Evolutionary conservation across 2,888 invertebrate genomes (phyloP).

Genomic region (Leucophenga montana): DNA sequence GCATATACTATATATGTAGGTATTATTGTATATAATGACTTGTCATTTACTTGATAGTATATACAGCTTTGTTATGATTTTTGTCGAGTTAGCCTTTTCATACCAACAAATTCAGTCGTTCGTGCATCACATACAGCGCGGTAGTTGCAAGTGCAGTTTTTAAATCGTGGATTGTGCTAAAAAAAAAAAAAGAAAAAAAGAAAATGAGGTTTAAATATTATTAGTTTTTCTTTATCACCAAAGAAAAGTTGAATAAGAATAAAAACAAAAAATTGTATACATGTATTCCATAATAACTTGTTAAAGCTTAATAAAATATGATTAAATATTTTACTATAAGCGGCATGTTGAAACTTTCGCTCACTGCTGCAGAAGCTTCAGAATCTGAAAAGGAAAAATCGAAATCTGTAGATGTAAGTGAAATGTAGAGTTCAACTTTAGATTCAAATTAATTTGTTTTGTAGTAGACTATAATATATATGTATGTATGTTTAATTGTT

Average conservation of each 20-base stretch:
- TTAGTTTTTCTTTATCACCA: too few species aligned
- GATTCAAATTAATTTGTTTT: too few species aligned
- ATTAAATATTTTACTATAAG: slow-evolving; percentile 21
- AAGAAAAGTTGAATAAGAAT: too few species aligned
- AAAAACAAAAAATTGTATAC: too few species aligned
- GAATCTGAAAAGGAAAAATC: background rate
- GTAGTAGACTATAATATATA: background rate
- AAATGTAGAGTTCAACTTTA: background rate
- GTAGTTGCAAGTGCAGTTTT: too few species aligned
- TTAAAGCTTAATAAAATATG: background rate
- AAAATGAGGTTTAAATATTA: too few species aligned
- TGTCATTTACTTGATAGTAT: background rate
- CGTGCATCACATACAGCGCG: too few species aligned
- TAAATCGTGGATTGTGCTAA: too few species aligned
- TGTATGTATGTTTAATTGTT: background rate
- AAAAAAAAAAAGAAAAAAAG: too few species aligned
- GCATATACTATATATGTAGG: slow-evolving; percentile 4
- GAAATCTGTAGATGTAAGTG: background rate
- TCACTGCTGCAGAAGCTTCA: background rate
- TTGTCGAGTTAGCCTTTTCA: slow-evolving; percentile 45
- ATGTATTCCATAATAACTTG: too few species aligned
- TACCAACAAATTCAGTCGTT: slow-evolving; percentile 32
- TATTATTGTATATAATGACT: background rate
- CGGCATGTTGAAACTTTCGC: slow-evolving; percentile 10
- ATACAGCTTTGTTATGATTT: slow-evolving; percentile 26